phyloP scores from a whole-genome alignment of 2,113 vertebrate genomes.

The Rhinopithecus roxellana region DNA sequence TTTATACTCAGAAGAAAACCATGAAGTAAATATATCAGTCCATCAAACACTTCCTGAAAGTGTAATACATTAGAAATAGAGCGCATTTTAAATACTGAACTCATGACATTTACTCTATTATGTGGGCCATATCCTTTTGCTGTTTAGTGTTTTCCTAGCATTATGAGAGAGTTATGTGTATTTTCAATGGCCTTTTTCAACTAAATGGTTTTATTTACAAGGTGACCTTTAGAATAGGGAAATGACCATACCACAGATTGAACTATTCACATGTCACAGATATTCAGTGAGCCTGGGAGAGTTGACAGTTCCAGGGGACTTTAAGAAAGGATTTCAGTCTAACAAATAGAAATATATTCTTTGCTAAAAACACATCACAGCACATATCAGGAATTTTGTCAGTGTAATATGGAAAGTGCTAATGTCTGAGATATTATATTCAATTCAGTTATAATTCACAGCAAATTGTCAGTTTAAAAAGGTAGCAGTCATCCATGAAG shows the following conservation, averaged over 20 bases:
- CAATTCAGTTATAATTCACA: not conserved
- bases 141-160: slow-evolving; percentile 50
- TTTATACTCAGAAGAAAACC: slow-evolving; percentile 31
- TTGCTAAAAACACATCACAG: slow-evolving; percentile 10
- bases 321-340: not conserved
- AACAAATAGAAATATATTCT: slow-evolving; percentile 39
- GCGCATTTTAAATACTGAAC: slow-evolving; percentile 21
- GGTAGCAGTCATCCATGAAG: not conserved
- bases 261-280: not conserved
- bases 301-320: not conserved
- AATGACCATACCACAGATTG: not conserved
- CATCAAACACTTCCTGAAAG: slow-evolving; percentile 58
- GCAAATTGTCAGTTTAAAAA: not conserved
- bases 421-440: not conserved
- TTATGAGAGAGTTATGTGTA: slow-evolving; percentile 26
- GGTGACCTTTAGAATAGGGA: slow-evolving; percentile 52
- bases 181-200: slow-evolving; percentile 43
- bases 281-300: not conserved
- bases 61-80: slow-evolving; percentile 19
- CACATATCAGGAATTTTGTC: not conserved
- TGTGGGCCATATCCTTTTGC: slow-evolving; percentile 33
- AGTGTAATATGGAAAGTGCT: not conserved
- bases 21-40: slow-evolving; percentile 43
- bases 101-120: slow-evolving; percentile 44
- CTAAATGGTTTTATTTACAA: slow-evolving; percentile 43